Conservation (phyloP, 2,113 vertebrate species). For the Hylia prasina region DNA sequence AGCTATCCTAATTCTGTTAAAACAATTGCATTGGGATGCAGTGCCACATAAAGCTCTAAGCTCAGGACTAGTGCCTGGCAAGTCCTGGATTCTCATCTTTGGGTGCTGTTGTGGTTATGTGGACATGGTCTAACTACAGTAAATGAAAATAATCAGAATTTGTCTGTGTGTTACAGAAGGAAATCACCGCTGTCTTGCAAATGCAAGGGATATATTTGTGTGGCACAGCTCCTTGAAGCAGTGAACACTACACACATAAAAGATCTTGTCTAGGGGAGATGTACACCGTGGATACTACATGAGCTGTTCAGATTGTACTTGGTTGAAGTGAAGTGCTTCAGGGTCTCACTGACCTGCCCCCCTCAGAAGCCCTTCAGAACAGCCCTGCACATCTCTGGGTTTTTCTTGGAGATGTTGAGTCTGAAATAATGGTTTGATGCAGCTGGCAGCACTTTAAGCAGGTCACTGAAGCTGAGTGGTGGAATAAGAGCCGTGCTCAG, state of each 20-base stretch:
- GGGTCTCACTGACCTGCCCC: not conserved
- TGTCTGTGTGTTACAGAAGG: not conserved
- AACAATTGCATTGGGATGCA: not conserved
- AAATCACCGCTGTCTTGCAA: not conserved
- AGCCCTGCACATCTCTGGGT: not conserved
- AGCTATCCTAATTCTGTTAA: not conserved
- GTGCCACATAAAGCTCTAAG: not conserved
- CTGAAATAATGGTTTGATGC: not conserved
- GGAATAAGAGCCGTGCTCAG: not conserved
- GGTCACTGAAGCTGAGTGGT: not conserved
- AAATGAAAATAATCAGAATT: not conserved
- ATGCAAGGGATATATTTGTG: not conserved
- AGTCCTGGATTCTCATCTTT: not conserved
- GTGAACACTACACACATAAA: not conserved
- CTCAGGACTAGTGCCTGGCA: not conserved
- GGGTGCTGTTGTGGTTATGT: not conserved
- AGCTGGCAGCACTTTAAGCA: not conserved
- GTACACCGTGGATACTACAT: accelerated
- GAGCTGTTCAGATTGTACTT: not conserved
- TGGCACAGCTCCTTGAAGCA: not conserved
- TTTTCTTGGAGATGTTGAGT: not conserved
- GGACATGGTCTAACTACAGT: not conserved
- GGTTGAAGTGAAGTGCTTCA: not conserved
- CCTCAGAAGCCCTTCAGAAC: not conserved
- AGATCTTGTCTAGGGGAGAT: not conserved